Evolutionary conservation across 2,888 invertebrate species (phyloP).

Genomic region (Dasypolia templi): DNA sequence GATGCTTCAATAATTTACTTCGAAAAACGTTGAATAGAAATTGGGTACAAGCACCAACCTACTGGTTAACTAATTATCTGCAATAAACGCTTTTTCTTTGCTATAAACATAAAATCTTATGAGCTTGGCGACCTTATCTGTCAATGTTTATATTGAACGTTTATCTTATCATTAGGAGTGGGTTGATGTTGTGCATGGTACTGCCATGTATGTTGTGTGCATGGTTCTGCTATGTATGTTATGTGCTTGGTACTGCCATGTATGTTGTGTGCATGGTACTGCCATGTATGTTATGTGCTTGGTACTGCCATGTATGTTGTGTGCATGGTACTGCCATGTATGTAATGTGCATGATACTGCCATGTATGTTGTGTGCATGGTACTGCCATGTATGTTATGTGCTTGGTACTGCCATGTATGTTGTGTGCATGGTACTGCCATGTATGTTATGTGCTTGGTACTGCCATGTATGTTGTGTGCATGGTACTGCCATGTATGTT

Average conservation of each 20-base stretch:
- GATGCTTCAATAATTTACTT: slow-evolving; percentile 30
- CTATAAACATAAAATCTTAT: slow-evolving; percentile 35
- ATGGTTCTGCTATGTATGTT: no score
- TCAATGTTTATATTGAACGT: slow-evolving; percentile 25
- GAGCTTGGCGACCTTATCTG: slow-evolving; percentile 39
- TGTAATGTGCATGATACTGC: no score
- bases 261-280: no score
- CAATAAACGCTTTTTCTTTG: slow-evolving; percentile 41
- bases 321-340: no score
- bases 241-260: no score
- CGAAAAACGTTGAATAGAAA: slow-evolving; percentile 13
- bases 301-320: neutral
- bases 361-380: no score
- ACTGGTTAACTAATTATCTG: slow-evolving; percentile 48
- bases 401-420: neutral
- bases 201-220: neutral
- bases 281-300: slow-evolving; percentile 38
- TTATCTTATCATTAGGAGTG: slow-evolving; percentile 4
- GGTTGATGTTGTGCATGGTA: slow-evolving; percentile 5
- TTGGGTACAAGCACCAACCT: slow-evolving; percentile 6
- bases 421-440: no score
- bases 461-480: no score
- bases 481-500: no score
- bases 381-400: slow-evolving; percentile 38
- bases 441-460: no score